Evolutionary conservation across 2,797 vertebrate species (phyloP).

Genomic region (Anniella stebbinsi): DNA sequence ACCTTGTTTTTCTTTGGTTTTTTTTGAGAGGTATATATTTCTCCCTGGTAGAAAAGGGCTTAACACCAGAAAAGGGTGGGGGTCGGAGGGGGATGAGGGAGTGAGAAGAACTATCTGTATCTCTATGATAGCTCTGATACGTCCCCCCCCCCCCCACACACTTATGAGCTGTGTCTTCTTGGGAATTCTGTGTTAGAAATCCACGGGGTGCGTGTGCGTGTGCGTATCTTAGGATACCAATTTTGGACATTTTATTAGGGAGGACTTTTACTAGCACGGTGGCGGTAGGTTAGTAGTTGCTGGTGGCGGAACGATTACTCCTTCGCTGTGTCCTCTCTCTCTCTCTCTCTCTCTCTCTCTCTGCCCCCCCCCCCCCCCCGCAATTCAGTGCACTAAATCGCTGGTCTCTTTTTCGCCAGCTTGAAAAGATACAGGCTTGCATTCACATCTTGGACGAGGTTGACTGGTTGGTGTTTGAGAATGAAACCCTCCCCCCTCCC

Average conservation of each 20-base stretch:
- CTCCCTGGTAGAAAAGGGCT: slow-evolving; percentile 37
- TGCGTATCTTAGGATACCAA: not conserved
- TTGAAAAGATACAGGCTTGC: slow-evolving; percentile 66
- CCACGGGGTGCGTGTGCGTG: not conserved
- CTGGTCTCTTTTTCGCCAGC: slow-evolving; percentile 57
- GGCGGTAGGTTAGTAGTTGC: slow-evolving; percentile 8
- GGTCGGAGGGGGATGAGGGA: no score
- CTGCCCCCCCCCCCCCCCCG: slow-evolving; percentile 22
- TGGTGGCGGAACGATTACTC: not conserved
- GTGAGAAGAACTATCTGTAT: not conserved
- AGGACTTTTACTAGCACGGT: slow-evolving; percentile 45
- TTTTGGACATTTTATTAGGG: not conserved
- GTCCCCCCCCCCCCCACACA: no score
- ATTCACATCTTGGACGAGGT: slow-evolving; percentile 75
- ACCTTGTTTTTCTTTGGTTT: not conserved
- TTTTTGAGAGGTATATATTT: not conserved
- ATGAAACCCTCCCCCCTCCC: slow-evolving; percentile 63
- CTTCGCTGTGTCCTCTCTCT: not conserved
- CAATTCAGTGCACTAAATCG: slow-evolving; percentile 58
- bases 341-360: no score
- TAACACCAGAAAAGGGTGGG: not conserved
- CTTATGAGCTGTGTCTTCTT: not conserved
- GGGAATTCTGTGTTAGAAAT: not conserved
- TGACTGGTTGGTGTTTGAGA: slow-evolving; percentile 76
- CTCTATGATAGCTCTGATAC: no score